phyloP scores from a whole-genome alignment of 92 coral and sea anemone species.

The Porites divaricata region DNA sequence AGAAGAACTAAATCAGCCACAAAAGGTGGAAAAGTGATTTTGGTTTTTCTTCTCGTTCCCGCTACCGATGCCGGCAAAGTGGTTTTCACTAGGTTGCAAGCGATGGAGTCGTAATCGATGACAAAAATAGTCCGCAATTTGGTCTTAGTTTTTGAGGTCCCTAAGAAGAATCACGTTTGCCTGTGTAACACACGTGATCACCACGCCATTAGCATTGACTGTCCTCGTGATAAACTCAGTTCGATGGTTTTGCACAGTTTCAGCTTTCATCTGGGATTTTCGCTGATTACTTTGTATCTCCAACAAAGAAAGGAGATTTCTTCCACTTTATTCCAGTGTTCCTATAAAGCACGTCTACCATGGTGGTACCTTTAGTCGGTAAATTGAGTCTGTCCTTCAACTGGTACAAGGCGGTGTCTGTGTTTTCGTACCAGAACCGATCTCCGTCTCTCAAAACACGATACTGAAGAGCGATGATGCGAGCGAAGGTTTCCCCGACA shows the following conservation, averaged over 20 bases:
- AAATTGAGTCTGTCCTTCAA: constrained; percentile 75
- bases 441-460: constrained; percentile 92
- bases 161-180: neutral
- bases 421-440: constrained; percentile 96
- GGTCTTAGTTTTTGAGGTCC: neutral
- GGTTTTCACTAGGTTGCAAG: no score
- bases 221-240: neutral
- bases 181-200: neutral
- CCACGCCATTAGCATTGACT: neutral
- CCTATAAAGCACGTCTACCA: constrained; percentile 77
- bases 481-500: constrained; percentile 97
- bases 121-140: neutral
- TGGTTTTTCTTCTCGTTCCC: no score
- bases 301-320: constrained; percentile 73
- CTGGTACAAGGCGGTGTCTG: constrained; percentile 76
- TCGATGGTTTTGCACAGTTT: neutral
- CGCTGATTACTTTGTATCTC: neutral
- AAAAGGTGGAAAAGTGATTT: no score
- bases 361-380: constrained; percentile 80
- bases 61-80: no score
- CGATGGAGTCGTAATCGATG: no score
- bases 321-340: constrained; percentile 91
- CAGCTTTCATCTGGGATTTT: constrained; percentile 5
- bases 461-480: constrained; percentile 91
- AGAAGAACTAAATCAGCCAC: no score